Conservation (phyloP, 2,113 vertebrate species). For the Petrocephalus microphthalmus region DNA sequence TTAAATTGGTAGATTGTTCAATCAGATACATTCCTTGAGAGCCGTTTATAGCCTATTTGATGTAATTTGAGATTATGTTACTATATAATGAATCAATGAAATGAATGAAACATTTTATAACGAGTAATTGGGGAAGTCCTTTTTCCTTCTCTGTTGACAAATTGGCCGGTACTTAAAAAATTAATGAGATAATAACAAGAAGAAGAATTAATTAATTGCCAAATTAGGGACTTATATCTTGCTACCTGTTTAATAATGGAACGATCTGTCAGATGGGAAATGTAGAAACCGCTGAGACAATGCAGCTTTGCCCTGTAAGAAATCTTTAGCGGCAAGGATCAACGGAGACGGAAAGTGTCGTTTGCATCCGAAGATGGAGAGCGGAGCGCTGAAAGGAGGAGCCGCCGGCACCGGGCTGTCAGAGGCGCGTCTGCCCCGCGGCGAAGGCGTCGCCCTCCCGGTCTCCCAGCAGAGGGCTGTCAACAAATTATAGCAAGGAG, state of each 20-base stretch:
- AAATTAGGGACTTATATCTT: constrained; percentile 32
- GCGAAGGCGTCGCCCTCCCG: constrained; percentile 44
- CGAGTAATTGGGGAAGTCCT: constrained; percentile 9
- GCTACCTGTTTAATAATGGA: constrained; percentile 52
- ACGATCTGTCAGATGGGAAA: constrained; percentile 43
- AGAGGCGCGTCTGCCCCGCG: constrained; percentile 49
- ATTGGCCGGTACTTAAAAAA: background rate
- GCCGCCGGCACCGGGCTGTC: constrained; percentile 47
- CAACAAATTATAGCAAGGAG: constrained; percentile 62
- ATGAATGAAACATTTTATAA: background rate
- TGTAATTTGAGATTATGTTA: background rate
- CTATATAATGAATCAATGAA: background rate
- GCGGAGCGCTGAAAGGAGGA: constrained; percentile 53
- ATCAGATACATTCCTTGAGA: background rate
- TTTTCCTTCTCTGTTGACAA: constrained; percentile 8
- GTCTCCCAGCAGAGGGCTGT: constrained; percentile 59
- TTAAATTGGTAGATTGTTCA: background rate
- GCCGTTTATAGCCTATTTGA: background rate
- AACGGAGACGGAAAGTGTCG: constrained; percentile 60
- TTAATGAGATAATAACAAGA: constrained; percentile 19
- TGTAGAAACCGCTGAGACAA: constrained; percentile 55
- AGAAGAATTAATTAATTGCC: background rate
- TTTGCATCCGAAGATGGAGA: constrained; percentile 60
- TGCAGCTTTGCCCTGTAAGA: constrained; percentile 48
- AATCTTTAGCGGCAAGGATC: constrained; percentile 57